Evolutionary conservation across 2,113 vertebrate genomes (phyloP).

Genomic region (Scopus umbretta): DNA sequence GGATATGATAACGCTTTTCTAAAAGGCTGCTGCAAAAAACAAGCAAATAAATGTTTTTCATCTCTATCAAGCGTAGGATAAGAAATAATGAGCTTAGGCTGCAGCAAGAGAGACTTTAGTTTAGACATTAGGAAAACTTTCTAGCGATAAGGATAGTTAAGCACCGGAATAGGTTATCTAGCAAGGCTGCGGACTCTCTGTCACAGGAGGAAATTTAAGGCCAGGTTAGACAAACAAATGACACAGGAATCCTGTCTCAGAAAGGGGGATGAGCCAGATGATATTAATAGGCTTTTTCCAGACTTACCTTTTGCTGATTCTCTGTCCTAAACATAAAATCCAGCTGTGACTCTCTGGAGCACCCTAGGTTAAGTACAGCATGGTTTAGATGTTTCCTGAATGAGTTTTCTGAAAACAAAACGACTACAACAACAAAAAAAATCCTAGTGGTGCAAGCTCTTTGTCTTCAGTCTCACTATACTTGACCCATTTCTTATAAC

Average conservation of each 20-base stretch:
- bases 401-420: not conserved
- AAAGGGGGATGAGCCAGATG: not conserved
- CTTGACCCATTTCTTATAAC: conserved; percentile 1
- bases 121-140: not conserved
- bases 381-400: not conserved
- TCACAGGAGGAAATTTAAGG: not conserved
- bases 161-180: not conserved
- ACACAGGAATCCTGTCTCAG: not conserved
- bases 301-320: not conserved
- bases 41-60: not conserved
- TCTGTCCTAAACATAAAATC: not conserved
- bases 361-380: not conserved
- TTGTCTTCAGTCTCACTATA: not conserved
- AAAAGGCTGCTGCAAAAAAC: not conserved
- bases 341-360: not conserved
- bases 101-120: not conserved
- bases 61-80: not conserved
- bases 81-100: not conserved
- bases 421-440: not conserved
- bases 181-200: not conserved
- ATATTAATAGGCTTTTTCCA: not conserved
- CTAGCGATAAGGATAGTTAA: not conserved
- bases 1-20: not conserved
- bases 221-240: not conserved
- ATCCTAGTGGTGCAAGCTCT: not conserved